phyloP scores from a whole-genome alignment of 2,113 vertebrate genomes.

The Tetrax tetrax region DNA sequence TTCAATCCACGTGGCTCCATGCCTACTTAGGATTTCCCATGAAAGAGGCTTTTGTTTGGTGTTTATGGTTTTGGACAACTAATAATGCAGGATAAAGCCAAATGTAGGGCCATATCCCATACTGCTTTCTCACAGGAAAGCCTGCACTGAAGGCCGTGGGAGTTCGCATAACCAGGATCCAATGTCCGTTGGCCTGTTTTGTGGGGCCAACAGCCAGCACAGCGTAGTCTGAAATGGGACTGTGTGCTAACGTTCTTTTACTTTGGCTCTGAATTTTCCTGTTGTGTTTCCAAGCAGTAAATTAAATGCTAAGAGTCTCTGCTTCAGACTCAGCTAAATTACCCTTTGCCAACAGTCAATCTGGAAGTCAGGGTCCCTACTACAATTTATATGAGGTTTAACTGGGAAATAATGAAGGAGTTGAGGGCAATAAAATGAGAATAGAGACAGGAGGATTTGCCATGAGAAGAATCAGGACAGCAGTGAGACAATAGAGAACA shows the following conservation, averaged over 20 bases:
- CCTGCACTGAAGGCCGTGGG: not conserved
- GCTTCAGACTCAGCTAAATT: not conserved
- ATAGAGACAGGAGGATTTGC: not conserved
- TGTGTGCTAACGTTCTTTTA: not conserved
- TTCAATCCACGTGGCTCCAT: slow-evolving; percentile 26
- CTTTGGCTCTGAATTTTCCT: slow-evolving; percentile 25
- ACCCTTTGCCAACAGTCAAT: not conserved
- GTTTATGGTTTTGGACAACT: slow-evolving; percentile 27
- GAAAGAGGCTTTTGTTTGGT: slow-evolving; percentile 59
- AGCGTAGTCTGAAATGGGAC: not conserved
- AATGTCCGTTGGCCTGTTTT: not conserved
- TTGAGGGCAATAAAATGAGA: not conserved
- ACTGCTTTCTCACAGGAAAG: slow-evolving; percentile 19
- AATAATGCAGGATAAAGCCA: slow-evolving; percentile 1
- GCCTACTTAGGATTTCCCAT: slow-evolving; percentile 43
- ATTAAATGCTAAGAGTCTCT: not conserved
- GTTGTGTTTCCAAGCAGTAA: slow-evolving; percentile 23
- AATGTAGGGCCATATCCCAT: not conserved
- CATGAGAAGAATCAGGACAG: not conserved
- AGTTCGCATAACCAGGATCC: not conserved
- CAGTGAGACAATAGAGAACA: not conserved
- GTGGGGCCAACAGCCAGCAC: not conserved
- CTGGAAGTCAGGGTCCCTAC: not conserved
- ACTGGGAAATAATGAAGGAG: not conserved
- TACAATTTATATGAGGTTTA: not conserved